phyloP scores from a whole-genome alignment of 1,140 invertebrate genomes.

The Epicauta chinensis region DNA sequence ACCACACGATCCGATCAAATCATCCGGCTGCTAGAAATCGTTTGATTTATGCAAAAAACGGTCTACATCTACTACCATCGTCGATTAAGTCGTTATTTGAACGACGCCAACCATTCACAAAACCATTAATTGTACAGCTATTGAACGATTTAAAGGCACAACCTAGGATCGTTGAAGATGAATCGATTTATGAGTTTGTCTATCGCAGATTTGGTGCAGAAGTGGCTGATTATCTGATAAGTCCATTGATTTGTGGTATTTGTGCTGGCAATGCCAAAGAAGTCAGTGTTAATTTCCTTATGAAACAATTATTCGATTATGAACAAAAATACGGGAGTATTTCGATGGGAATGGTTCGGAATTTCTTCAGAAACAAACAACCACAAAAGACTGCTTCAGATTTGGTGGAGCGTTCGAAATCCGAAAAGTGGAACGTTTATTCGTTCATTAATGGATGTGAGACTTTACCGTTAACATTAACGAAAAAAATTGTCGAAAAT shows the following conservation, averaged over 20 bases:
- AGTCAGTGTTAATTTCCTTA: slow-evolving; percentile 81
- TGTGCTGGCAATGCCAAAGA: slow-evolving; percentile 84
- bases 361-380: slow-evolving; percentile 36
- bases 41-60: slow-evolving; percentile 71
- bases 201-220: slow-evolving; percentile 76
- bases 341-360: slow-evolving; percentile 57
- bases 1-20: slow-evolving; percentile 50
- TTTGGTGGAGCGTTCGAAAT: slow-evolving; percentile 48
- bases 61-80: slow-evolving; percentile 66
- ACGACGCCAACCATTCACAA: slow-evolving; percentile 63
- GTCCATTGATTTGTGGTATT: slow-evolving; percentile 85
- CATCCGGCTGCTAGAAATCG: slow-evolving; percentile 65
- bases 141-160: slow-evolving; percentile 58
- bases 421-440: slow-evolving; percentile 78
- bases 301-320: slow-evolving; percentile 68
- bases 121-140: slow-evolving; percentile 59
- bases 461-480: slow-evolving; percentile 59
- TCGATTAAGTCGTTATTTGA: slow-evolving; percentile 55
- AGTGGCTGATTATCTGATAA: slow-evolving; percentile 77
- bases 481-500: slow-evolving; percentile 46
- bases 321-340: slow-evolving; percentile 82
- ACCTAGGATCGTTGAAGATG: slow-evolving; percentile 56
- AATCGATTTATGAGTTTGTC: slow-evolving; percentile 79
- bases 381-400: slow-evolving; percentile 18
- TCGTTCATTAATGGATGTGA: slow-evolving; percentile 72